Conservation (phyloP, 2,113 vertebrate species). For the Passerina amoena region DNA sequence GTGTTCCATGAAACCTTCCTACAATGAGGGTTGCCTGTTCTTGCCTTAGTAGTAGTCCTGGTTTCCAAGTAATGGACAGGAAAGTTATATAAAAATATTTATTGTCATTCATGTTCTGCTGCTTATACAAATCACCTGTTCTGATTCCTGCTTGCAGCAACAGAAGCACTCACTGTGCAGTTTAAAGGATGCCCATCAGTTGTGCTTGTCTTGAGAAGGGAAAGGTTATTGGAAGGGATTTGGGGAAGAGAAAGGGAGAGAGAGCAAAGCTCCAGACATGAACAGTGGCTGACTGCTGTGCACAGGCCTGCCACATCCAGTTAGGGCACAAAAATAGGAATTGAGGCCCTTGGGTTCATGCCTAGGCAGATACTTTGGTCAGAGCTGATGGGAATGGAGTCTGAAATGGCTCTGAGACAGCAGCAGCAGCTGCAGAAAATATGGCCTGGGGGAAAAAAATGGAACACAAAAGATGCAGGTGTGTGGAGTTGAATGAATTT, state of each 20-base stretch:
- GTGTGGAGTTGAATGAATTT: neutral
- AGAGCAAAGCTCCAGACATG: neutral
- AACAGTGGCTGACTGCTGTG: neutral
- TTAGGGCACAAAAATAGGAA: neutral
- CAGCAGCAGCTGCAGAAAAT: neutral
- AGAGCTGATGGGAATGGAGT: neutral
- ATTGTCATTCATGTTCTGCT: neutral
- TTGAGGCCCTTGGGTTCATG: neutral
- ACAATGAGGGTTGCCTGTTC: neutral
- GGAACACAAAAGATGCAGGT: neutral
- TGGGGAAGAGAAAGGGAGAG: neutral
- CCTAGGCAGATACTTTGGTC: neutral
- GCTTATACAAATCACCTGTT: neutral
- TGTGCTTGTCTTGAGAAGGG: neutral
- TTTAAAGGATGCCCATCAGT: neutral
- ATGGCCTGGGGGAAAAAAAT: neutral
- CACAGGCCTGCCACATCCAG: neutral
- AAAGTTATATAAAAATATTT: neutral
- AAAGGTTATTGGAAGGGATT: neutral
- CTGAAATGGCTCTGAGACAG: neutral
- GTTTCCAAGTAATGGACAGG: neutral
- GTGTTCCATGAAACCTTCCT: neutral
- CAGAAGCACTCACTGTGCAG: neutral
- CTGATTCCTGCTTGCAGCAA: neutral
- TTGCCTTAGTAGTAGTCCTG: neutral